Percentiles rank a stretch among this genome's conserved stretches.
These are phyloP conservation scores for Ptychoptera contaminata DNA, from an alignment of 2,888 invertebrate species.

Conservation along the genomic window DNA sequence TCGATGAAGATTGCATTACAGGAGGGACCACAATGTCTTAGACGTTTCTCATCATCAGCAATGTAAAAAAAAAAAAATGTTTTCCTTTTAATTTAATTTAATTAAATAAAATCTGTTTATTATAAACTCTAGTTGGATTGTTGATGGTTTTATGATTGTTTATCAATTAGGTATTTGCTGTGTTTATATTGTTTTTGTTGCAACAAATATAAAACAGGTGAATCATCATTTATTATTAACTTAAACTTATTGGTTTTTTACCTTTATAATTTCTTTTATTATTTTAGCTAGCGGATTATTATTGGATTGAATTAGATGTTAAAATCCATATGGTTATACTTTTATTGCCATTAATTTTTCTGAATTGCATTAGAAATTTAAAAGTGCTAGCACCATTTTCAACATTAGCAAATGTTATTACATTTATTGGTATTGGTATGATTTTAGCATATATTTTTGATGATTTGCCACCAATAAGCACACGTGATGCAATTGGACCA, in stretches of 20 bases:
- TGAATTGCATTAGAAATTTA: conserved; percentile 59
- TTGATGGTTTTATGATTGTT: conserved; percentile 52
- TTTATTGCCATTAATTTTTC: conserved; percentile 47
- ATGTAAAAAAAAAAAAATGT: conserved; percentile 17
- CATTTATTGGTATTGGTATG: conserved; percentile 58
- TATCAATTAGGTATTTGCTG: conserved; percentile 84
- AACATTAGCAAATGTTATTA: conserved; percentile 63
- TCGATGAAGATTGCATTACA: conserved; percentile 65
- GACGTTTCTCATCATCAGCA: conserved; percentile 41
- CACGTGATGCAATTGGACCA: conserved; percentile 33
- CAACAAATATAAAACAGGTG: conserved; percentile 47
- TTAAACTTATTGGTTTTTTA: background rate
- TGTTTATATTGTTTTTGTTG: conserved; percentile 69
- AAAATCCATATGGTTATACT: conserved; percentile 50
- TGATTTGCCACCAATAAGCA: conserved; percentile 38
- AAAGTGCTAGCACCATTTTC: conserved; percentile 73
- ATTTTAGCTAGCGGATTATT: conserved; percentile 34
- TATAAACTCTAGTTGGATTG: conserved; percentile 38
- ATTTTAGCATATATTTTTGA: conserved; percentile 55
- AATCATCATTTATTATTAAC: conserved; percentile 2
- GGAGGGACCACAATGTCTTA: conserved; percentile 51
- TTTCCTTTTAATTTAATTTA: background rate
- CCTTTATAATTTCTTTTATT: conserved; percentile 8
- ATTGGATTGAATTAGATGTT: conserved; percentile 30
- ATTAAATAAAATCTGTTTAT: conserved; percentile 39